Conservation (phyloP, 2,113 vertebrate species). For the Pholis gunnellus region DNA sequence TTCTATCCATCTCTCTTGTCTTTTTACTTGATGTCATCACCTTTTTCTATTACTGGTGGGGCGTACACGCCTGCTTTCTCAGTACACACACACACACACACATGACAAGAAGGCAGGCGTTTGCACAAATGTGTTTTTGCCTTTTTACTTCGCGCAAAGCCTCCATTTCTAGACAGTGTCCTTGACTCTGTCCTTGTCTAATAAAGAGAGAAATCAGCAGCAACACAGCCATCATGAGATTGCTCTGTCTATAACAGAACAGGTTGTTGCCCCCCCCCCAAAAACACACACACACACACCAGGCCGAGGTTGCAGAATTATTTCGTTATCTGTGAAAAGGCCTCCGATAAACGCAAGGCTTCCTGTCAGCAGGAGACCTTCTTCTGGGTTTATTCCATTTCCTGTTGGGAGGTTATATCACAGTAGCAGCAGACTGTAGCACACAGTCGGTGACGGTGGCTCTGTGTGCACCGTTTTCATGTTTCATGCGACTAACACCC, state of each 20-base stretch:
- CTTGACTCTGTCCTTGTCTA: slow-evolving; percentile 72
- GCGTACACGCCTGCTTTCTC: neutral
- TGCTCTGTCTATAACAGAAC: slow-evolving; percentile 33
- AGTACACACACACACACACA: neutral
- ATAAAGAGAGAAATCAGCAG: slow-evolving; percentile 32
- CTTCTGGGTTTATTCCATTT: slow-evolving; percentile 28
- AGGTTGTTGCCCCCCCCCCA: slow-evolving; percentile 23
- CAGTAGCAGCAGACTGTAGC: neutral
- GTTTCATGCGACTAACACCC: slow-evolving; percentile 20
- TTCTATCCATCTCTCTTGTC: neutral
- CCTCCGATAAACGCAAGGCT: neutral
- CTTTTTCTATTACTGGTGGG: neutral
- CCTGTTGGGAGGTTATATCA: neutral
- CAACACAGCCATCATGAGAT: slow-evolving; percentile 13
- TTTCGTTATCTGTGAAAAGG: slow-evolving; percentile 42
- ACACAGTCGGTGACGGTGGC: neutral
- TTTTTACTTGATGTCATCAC: slow-evolving; percentile 12
- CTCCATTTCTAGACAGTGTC: slow-evolving; percentile 41
- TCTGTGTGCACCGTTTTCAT: slow-evolving; percentile 13
- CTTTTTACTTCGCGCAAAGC: slow-evolving; percentile 22
- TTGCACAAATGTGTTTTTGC: slow-evolving; percentile 25
- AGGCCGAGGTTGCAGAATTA: slow-evolving; percentile 12
- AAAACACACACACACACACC: neutral
- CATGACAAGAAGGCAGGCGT: slow-evolving; percentile 3
- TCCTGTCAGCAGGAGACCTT: slow-evolving; percentile 7